A percentile compares a stretch with the other conserved stretches of the same genome.
These are phyloP conservation scores for Cosmia trapezina DNA, from an alignment of 2,888 invertebrate genomes.

Conservation along the genomic window DNA sequence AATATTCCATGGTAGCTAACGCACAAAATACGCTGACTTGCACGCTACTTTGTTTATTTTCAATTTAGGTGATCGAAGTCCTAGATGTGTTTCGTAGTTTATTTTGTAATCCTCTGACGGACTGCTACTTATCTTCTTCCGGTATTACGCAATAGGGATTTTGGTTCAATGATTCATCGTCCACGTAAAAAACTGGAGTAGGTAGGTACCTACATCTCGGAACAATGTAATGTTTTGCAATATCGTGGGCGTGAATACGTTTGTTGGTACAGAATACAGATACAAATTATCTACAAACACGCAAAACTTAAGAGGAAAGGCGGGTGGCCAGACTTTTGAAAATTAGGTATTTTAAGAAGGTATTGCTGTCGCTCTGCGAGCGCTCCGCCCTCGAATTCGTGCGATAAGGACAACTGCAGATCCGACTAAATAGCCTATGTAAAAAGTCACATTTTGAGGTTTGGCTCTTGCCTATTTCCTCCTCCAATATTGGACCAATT, in stretches of 20 bases:
- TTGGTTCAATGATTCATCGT: constrained; percentile 39
- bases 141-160: constrained; percentile 43
- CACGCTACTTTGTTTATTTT: neutral
- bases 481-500: too few species aligned
- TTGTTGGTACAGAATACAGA: neutral
- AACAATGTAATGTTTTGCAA: constrained; percentile 23
- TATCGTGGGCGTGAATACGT: constrained; percentile 26
- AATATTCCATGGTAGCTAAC: constrained; percentile 17
- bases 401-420: too few species aligned
- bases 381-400: too few species aligned
- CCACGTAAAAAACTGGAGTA: constrained; percentile 28
- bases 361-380: too few species aligned
- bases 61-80: neutral
- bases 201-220: constrained; percentile 10
- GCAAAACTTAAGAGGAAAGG: constrained; percentile 9
- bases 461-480: too few species aligned
- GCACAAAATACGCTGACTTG: neutral
- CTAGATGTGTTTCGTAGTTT: neutral
- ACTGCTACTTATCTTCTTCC: constrained; percentile 11
- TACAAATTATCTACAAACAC: neutral
- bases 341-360: too few species aligned
- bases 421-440: too few species aligned
- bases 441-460: too few species aligned
- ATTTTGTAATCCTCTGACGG: constrained; percentile 13
- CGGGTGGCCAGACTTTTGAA: too few species aligned